Base-by-base conservation (phyloP, 92 coral and sea anemone genomes). In the Scolanthus callimorphus region DNA sequence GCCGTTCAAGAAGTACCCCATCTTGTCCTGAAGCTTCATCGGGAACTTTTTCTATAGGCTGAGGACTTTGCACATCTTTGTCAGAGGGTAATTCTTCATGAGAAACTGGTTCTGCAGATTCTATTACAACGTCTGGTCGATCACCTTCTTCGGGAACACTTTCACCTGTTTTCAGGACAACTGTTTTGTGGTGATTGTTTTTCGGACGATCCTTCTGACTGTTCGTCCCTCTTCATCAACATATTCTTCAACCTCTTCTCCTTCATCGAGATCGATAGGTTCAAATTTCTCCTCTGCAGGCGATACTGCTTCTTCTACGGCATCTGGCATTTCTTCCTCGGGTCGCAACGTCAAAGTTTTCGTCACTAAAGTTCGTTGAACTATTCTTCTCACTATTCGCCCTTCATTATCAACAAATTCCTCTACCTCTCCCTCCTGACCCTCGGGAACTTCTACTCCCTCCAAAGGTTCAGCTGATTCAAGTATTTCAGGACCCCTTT, bases 351-450 rank as follows among this genome's bases (percentile, higher is more conserved):
- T 21, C 4, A 55, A 45, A 6, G 63, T 63, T 15, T 52, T 59
- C 4, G 69, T 66, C 0, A 72, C 55, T 21, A 61, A 63, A 45
- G 90, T 73, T 57, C 62, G 59, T 65, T 69, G 65, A 21, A 76
- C 65, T 27, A 90, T 65, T 54, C 90, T 70, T 50, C 52, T 70
- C 44, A 90, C 85, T 20, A 44, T 76, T 11, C 84, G 73, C n/a
- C 97, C 97, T 23, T 60, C 49, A 0, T 76, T 72, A 66, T 90
- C 90, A 22, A 65, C 44, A 59, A 60, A 90, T 11, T 66, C 90
- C 62, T 90, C 90, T 28, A 86, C 48, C 27, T 63, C 73, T 62
- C 66, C 85, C 34, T 69, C 67, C 25, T 59, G 9, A n/a, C 20
- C 50, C 57, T 67, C 51, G 8, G 30, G 57, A 34, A 34, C 41